A percentile compares a stretch with the other conserved stretches of the same genome.
Conservation (phyloP, 1,140 invertebrate species). For the Stegodyphus mimosarum region DNA sequence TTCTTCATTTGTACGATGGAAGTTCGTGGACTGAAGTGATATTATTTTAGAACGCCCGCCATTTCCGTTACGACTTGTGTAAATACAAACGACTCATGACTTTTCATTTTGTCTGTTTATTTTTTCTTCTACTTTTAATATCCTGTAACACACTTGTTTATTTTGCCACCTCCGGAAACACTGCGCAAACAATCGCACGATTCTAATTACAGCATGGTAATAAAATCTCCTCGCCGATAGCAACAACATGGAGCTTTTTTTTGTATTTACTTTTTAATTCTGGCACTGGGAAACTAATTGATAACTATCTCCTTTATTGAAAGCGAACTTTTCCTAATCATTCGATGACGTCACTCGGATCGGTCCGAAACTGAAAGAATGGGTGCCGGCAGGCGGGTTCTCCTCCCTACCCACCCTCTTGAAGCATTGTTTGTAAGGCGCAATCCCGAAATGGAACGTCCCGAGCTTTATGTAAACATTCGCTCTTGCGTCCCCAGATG, state of each 20-base stretch:
- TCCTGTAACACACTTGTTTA: no score
- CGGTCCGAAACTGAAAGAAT: conserved; percentile 19
- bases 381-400: background rate
- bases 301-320: background rate
- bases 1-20: no score
- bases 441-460: conserved; percentile 37
- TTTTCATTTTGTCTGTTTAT: no score
- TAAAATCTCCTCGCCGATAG: background rate
- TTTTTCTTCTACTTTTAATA: no score
- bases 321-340: background rate
- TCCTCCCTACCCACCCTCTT: conserved; percentile 5
- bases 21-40: no score
- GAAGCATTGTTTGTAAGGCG: conserved; percentile 29
- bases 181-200: no score
- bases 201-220: background rate
- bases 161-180: no score
- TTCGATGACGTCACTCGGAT: background rate
- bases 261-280: no score
- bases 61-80: no score
- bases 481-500: conserved; percentile 26
- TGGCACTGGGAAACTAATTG: background rate
- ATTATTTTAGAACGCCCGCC: no score
- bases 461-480: conserved; percentile 14
- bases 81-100: no score
- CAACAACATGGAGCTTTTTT: background rate